These are phyloP conservation scores for Gandaritis pyraliata DNA, from an alignment of 2,888 invertebrate genomes.

Conservation along the genomic window DNA sequence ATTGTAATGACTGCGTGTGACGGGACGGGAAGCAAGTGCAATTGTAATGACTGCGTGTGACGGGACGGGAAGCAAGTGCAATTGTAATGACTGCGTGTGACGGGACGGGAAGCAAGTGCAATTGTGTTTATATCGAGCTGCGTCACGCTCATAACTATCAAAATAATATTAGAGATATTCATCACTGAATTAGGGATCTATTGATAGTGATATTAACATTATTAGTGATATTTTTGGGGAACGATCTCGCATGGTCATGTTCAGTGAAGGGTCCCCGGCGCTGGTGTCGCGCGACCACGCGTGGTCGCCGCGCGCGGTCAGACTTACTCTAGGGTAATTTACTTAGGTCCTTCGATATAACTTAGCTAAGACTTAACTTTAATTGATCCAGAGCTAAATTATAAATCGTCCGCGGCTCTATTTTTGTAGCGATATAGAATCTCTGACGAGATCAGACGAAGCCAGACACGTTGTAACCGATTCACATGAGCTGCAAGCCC, in stretches of 20 bases:
- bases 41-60: slow-evolving; percentile 40
- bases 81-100: slow-evolving; percentile 40
- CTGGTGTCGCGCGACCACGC: too few species aligned
- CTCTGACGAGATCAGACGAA: slow-evolving; percentile 50
- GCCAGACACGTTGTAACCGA: slow-evolving; percentile 42
- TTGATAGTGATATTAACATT: slow-evolving; percentile 27
- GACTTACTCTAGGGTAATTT: slow-evolving; percentile 48
- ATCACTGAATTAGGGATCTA: slow-evolving; percentile 41
- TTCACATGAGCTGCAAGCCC: slow-evolving; percentile 14
- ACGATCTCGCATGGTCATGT: slow-evolving; percentile 18
- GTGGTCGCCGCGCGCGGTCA: slow-evolving; percentile 39
- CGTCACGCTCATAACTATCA: slow-evolving; percentile 26
- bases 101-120: slow-evolving; percentile 43
- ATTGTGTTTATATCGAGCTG: slow-evolving; percentile 37
- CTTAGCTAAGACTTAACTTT: slow-evolving; percentile 62
- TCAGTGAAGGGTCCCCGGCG: neutral
- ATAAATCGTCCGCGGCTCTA: slow-evolving; percentile 64
- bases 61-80: slow-evolving; percentile 44
- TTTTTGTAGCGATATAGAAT: slow-evolving; percentile 70
- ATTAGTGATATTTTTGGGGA: slow-evolving; percentile 7
- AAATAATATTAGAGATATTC: slow-evolving; percentile 40
- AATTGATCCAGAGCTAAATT: slow-evolving; percentile 55
- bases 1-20: slow-evolving; percentile 27
- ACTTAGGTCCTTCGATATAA: slow-evolving; percentile 56
- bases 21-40: slow-evolving; percentile 44